Evolutionary conservation across 2,797 vertebrate species (phyloP).

Genomic region (Sternarchorhynchus goeldii): DNA sequence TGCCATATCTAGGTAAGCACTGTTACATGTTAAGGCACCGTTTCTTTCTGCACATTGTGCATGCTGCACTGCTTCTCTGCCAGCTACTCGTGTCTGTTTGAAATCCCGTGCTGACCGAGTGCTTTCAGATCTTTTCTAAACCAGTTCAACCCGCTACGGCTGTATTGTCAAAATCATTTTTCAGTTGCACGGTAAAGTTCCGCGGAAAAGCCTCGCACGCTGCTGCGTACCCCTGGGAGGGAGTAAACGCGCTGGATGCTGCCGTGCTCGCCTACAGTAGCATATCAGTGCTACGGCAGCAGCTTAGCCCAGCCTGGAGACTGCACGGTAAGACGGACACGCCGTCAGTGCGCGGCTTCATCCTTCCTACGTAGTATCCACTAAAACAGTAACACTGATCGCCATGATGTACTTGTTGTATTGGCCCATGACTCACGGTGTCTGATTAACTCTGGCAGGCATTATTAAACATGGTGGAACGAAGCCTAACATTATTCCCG

Average conservation of each 20-base stretch:
- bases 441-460: conserved; percentile 66
- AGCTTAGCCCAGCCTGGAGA: conserved; percentile 89
- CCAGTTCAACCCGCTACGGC: not conserved
- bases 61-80: no score
- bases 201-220: conserved; percentile 87
- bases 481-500: conserved; percentile 89
- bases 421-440: not conserved
- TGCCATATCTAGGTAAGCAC: conserved; percentile 77
- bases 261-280: conserved; percentile 91
- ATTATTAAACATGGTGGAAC: conserved; percentile 88
- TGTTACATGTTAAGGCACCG: not conserved
- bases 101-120: no score
- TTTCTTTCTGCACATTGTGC: no score
- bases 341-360: no score
- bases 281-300: conserved; percentile 86
- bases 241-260: conserved; percentile 89
- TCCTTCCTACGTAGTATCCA: not conserved
- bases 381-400: not conserved
- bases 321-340: conserved; percentile 74
- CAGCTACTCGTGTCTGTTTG: no score
- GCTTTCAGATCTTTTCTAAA: not conserved
- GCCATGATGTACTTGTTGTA: not conserved
- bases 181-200: conserved; percentile 87
- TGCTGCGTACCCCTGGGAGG: conserved; percentile 88
- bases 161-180: conserved; percentile 1